Percentiles rank a stretch among this genome's conserved stretches.
Evolutionary conservation across 2,113 vertebrate genomes (phyloP).

Genomic region (Dromiciops gliroides): DNA sequence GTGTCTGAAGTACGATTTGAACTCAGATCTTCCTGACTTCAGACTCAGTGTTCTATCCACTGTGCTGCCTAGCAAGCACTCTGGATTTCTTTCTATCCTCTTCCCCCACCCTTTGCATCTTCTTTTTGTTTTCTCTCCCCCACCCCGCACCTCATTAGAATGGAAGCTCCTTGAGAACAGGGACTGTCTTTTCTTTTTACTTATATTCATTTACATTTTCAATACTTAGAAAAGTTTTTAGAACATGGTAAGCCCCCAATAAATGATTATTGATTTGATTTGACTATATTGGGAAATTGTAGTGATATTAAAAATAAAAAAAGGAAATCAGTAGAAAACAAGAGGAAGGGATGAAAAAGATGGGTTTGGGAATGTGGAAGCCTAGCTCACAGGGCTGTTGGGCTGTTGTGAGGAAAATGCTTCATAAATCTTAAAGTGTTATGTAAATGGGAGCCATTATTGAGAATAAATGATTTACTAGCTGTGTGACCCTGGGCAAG

Average conservation of each 20-base stretch:
- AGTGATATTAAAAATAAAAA: neutral
- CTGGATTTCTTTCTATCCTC: neutral
- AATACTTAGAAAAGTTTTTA: neutral
- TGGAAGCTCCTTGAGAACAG: neutral
- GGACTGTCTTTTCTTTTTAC: neutral
- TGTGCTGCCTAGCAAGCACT: neutral
- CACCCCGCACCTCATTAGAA: neutral
- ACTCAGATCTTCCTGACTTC: neutral
- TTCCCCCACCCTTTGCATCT: neutral
- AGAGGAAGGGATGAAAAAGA: neutral
- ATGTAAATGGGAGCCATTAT: neutral
- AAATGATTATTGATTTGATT: neutral
- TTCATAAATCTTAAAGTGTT: neutral
- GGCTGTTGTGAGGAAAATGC: neutral
- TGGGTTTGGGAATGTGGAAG: neutral
- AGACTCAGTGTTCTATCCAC: neutral
- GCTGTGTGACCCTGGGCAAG: too few relatives aligned
- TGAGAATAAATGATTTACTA: neutral
- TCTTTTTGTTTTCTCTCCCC: neutral
- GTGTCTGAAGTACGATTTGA: neutral
- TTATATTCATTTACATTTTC: neutral
- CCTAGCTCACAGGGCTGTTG: neutral
- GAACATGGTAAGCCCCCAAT: neutral
- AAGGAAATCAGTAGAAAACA: neutral
- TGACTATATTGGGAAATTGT: neutral